Base-by-base conservation (phyloP, 2,797 vertebrate genomes). In the Phylloscopus collybita region DNA sequence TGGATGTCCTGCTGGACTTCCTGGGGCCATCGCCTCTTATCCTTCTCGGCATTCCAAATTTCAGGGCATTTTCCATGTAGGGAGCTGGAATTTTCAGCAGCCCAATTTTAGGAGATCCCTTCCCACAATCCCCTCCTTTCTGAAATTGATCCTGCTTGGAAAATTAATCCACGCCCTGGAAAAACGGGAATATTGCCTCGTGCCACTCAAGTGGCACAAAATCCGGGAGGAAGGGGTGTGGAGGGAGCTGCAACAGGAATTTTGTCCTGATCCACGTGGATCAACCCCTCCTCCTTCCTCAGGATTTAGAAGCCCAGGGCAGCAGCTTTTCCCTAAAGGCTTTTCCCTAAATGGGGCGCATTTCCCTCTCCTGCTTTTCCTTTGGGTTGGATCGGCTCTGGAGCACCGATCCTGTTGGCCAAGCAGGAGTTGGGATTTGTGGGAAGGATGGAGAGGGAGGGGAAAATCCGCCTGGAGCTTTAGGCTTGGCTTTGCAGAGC, bases 131-230 rank as follows among this genome's bases (percentile, higher is more conserved):
- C 49, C 16, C 5, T 18, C 21, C 22, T 6, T 2, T 12, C 27
- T 69, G 42, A 69, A 73, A 53, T 32, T 16, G 50, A 71, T 59
- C 30, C 40, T 27, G 9, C 17, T 32, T 26, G n/a, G 65, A 51
- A 92, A 66, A 66, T 21, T 4, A 22, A 25, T 61, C 17, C 38
- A 25, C 5, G 15, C 6, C n/a, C 17, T 9, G 25, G 40, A 32
- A 91, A 61, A 71, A 44, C 17, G 45, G 6, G 25, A 81, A 19
- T 44, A 17, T 9, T 4, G 0, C 0, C 0, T 66, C 0, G 0
- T 27, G 21, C 11, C 51, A 30, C 9, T 25, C 54, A 19, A 44
- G 16, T 4, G 56, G 8, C 29, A 27, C 32, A 53, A 84, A 66
- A 66, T 26, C 26, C 0, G 1, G 42, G 42, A 44, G 36, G 65